phyloP scores from a whole-genome alignment of 2,888 invertebrate species.

The Euplexia lucipara region DNA sequence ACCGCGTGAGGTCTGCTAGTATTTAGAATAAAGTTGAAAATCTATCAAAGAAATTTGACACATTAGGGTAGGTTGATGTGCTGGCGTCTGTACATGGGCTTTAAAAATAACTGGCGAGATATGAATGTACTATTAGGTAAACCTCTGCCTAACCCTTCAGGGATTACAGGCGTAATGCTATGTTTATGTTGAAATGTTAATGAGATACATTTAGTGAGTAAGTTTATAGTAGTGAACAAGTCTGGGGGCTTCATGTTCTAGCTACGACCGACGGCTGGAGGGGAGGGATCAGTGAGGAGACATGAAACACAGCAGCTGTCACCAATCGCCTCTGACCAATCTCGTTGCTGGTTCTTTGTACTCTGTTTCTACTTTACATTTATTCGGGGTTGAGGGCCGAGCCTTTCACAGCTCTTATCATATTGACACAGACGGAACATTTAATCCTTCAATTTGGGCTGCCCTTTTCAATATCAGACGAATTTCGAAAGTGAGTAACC shows the following conservation, averaged over 20 bases:
- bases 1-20: too few relatives aligned
- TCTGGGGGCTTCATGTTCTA: conserved; percentile 39
- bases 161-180: too few relatives aligned
- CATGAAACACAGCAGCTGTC: conserved; percentile 75
- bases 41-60: too few relatives aligned
- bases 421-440: conserved; percentile 84
- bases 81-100: too few relatives aligned
- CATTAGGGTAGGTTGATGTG: too few relatives aligned
- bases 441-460: conserved; percentile 84
- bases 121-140: too few relatives aligned
- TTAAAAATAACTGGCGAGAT: too few relatives aligned
- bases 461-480: conserved; percentile 76
- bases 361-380: conserved; percentile 84
- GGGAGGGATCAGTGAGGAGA: conserved; percentile 69
- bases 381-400: conserved; percentile 67
- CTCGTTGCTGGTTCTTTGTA: conserved; percentile 77
- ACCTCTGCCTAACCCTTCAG: too few relatives aligned
- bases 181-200: conserved; percentile 53
- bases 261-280: conserved; percentile 67
- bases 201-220: conserved; percentile 47
- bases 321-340: conserved; percentile 79
- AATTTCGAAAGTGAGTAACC: conserved; percentile 59
- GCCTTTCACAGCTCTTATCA: conserved; percentile 85
- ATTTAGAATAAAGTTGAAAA: too few relatives aligned
- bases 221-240: conserved; percentile 43